Evolutionary conservation across 2,113 vertebrate genomes (phyloP), one percentile per base, ranked within the genome.

Genomic region (Onychostruthus taczanowskii): DNA sequence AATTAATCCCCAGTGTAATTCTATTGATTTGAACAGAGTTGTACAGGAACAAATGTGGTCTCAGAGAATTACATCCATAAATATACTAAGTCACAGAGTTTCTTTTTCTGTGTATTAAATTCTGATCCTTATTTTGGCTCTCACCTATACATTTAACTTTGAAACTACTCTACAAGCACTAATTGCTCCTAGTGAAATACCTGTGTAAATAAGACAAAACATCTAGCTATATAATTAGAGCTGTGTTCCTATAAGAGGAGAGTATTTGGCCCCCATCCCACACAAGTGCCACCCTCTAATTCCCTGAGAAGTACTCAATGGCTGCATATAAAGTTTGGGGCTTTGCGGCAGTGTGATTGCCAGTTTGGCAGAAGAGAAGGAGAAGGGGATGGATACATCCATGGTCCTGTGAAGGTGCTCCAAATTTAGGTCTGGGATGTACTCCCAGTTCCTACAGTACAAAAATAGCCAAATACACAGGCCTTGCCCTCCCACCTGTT

Each of bases 1-100:
- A 97, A 95, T 96, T 96, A 95, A 96, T 92, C 91, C 81, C 94
- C 28, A n/a, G 59, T 73, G 92, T 66, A 74, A 66, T 67, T 87
- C 39, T 90, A 76, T 78, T 59, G 85, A 96, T 86, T 74, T 87
- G 77, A 92, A 85, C 30, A 74, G 78, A 76, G 9, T 87, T 87
- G 27, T 46, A 43, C 20, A 84, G 47, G 59, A 94, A 89, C 1
- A 0, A 92, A 77, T n/a, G 30, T 16, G 58, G 83, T 95, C 56
- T 91, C 12, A 39, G 35, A 89, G 55, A 90, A 90, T 83, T 89
- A 79, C 18, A 44, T 81, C 82, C 85, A 75, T 55, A 88, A 97
- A 95, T 90, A 87, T 17, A 82, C 75, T 92, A 88, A 70, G 47
- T 94, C 95, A 94, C 41, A 94, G 64, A 88, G 89, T 93, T 87